Evolutionary conservation across 2,797 vertebrate genomes (phyloP).

Genomic region (Mormyrus proboscirostris): DNA sequence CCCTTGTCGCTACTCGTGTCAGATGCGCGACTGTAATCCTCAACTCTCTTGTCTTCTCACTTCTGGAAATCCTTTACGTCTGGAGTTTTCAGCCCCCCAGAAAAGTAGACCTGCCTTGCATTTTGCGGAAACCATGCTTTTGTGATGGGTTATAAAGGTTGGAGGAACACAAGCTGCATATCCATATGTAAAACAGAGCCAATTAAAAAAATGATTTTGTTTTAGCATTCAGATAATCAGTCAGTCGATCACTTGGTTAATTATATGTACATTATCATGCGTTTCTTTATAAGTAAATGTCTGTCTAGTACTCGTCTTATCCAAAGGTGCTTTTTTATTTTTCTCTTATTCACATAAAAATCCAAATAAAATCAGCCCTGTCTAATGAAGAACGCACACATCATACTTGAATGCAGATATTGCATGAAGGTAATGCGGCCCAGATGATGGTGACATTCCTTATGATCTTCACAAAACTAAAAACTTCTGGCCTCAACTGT

Average conservation of each 20-base stretch:
- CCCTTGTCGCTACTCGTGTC: not conserved
- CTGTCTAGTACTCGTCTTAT: not conserved
- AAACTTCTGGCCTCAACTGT: not conserved
- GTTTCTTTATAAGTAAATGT: not conserved
- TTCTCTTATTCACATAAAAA: not conserved
- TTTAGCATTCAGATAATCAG: not conserved
- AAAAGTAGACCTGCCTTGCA: not conserved
- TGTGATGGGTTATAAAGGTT: not conserved
- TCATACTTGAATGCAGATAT: not conserved
- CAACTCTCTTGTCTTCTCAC: not conserved
- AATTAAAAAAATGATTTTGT: not conserved
- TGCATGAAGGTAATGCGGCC: not conserved
- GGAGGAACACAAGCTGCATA: not conserved
- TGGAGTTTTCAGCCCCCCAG: conserved; percentile 2
- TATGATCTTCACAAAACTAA: not conserved
- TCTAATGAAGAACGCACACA: not conserved
- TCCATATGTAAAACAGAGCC: not conserved
- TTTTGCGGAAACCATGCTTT: not conserved
- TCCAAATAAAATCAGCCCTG: not conserved
- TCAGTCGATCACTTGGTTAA: not conserved
- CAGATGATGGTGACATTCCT: not conserved
- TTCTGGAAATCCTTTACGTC: conserved; percentile 31
- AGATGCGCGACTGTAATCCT: not conserved
- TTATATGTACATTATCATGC: not conserved
- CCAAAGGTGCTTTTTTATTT: not conserved